Conservation (phyloP, 2,888 invertebrate genomes). For the Patella ulyssiponensis region DNA sequence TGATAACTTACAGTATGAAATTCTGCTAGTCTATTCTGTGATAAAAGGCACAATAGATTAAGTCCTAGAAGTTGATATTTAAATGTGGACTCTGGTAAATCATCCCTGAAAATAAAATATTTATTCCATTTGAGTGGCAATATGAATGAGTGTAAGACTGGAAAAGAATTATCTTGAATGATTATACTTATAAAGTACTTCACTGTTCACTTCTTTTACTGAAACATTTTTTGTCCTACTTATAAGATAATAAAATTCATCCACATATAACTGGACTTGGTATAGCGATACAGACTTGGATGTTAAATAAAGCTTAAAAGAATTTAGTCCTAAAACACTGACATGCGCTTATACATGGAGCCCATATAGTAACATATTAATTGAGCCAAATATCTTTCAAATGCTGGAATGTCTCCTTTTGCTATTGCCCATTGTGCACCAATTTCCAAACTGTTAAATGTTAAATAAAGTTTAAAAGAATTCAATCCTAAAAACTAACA, state of each 20-base stretch:
- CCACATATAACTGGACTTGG: too few species aligned
- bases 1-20: slow-evolving; percentile 84
- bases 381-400: slow-evolving; percentile 97
- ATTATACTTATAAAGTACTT: too few species aligned
- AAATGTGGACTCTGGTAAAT: slow-evolving; percentile 90
- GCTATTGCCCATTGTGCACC: slow-evolving; percentile 97
- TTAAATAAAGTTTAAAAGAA: not conserved
- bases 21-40: slow-evolving; percentile 97
- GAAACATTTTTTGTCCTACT: too few species aligned
- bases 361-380: slow-evolving; percentile 97
- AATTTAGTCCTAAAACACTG: too few species aligned
- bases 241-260: too few species aligned
- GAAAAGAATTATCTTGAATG: too few species aligned
- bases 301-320: not conserved
- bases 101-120: slow-evolving; percentile 76
- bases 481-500: slow-evolving; percentile 61
- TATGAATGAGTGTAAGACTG: too few species aligned
- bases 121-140: too few species aligned
- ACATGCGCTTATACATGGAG: slow-evolving; percentile 77
- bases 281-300: too few species aligned
- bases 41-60: slow-evolving; percentile 91
- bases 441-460: slow-evolving; percentile 86
- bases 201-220: too few species aligned
- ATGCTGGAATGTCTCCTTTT: slow-evolving; percentile 91
- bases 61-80: slow-evolving; percentile 95